Conservation (phyloP, 2,888 invertebrate genomes). For the Entomobrya proxima region DNA sequence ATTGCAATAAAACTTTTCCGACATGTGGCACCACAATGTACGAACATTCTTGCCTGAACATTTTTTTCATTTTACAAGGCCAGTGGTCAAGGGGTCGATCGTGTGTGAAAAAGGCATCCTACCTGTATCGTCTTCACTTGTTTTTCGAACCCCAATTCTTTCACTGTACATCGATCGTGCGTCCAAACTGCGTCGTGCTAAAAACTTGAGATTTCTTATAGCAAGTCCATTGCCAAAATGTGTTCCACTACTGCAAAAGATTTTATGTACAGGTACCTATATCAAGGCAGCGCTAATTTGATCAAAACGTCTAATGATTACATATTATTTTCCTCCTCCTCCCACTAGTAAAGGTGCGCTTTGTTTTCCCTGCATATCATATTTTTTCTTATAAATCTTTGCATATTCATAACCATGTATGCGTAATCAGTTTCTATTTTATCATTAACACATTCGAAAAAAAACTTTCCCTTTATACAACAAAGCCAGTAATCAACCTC, state of each 20-base stretch:
- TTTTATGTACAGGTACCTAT: too few species aligned
- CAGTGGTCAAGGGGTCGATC: slow-evolving; percentile 46
- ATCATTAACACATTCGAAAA: not conserved
- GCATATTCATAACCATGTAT: not conserved
- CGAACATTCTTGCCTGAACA: not conserved
- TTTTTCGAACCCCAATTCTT: not conserved
- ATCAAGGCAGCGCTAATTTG: too few species aligned
- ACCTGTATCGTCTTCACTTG: not conserved
- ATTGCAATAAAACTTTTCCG: not conserved
- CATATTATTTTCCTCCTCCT: not conserved
- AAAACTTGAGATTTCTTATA: too few species aligned
- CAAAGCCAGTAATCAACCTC: not conserved
- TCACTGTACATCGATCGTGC: not conserved
- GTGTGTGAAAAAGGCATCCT: not conserved
- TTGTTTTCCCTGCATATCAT: not conserved
- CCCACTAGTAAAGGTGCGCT: not conserved
- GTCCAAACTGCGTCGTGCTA: not conserved
- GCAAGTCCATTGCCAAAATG: too few species aligned
- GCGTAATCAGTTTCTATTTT: slow-evolving; percentile 1
- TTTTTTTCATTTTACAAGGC: not conserved
- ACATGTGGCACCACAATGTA: not conserved
- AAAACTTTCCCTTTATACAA: slow-evolving; percentile 50
- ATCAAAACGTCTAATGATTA: too few species aligned
- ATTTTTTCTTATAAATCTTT: not conserved
- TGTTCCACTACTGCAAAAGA: too few species aligned